These are phyloP conservation scores for Myiozetetes cayanensis DNA, from an alignment of 2,113 vertebrate species.

Conservation along the genomic window DNA sequence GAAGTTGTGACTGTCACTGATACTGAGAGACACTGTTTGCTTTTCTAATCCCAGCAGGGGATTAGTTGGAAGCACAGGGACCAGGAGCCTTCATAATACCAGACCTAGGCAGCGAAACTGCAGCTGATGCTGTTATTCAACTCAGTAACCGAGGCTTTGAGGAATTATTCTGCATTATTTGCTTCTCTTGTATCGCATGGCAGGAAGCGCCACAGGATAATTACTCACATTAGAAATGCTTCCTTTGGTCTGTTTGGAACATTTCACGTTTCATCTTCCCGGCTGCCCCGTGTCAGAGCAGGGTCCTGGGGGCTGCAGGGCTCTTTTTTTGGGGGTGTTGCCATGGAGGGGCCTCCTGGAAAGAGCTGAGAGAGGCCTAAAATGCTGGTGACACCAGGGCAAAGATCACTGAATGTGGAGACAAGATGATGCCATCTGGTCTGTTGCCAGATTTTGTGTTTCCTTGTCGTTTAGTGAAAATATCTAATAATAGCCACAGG, in stretches of 20 bases:
- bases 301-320: neutral
- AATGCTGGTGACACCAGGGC: neutral
- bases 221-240: constrained; percentile 52
- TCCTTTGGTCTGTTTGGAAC: constrained; percentile 8
- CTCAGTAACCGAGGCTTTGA: constrained; percentile 35
- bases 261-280: constrained; percentile 1
- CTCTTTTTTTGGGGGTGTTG: neutral
- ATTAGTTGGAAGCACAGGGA: constrained; percentile 1
- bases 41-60: constrained; percentile 36
- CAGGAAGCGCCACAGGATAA: constrained; percentile 59
- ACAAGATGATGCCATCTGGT: fast-evolving
- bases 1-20: neutral
- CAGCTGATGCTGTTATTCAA: constrained; percentile 63
- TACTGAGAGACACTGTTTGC: constrained; percentile 9
- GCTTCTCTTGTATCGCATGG: constrained; percentile 52
- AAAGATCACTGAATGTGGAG: neutral
- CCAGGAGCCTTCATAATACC: neutral
- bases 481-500: neutral
- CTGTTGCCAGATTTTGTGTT: neutral
- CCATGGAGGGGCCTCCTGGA: neutral
- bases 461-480: neutral
- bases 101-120: neutral
- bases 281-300: neutral
- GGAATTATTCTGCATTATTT: constrained; percentile 58
- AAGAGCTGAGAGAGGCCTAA: neutral